Conservation (phyloP, 2,888 invertebrate species). For the Sesamia inferens region DNA sequence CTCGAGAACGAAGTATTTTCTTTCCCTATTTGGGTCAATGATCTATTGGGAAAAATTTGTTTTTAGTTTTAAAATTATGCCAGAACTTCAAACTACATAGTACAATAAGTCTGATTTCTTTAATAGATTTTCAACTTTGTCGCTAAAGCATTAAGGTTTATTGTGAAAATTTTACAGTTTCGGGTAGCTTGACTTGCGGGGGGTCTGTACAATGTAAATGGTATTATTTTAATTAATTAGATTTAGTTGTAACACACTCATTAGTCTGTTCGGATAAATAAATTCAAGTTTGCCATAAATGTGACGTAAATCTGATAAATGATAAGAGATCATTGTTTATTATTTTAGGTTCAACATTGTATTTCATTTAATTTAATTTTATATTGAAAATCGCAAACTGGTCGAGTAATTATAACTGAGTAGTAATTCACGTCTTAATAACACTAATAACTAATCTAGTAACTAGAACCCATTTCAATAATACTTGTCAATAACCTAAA, state of each 20-base stretch:
- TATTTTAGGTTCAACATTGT: not conserved
- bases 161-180: too few species aligned
- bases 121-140: too few species aligned
- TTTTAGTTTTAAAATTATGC: conserved; percentile 1
- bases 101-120: too few species aligned
- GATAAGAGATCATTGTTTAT: conserved; percentile 6
- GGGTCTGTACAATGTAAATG: not conserved
- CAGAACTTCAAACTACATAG: too few species aligned
- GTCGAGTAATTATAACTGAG: not conserved
- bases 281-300: conserved; percentile 11
- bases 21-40: conserved; percentile 65
- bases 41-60: conserved; percentile 45
- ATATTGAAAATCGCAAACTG: not conserved
- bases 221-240: conserved; percentile 5
- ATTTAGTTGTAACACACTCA: not conserved
- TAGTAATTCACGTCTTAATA: conserved; percentile 1
- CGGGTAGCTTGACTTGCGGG: too few species aligned
- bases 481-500: not conserved
- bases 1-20: conserved; percentile 67
- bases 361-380: not conserved
- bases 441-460: not conserved
- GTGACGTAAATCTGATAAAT: conserved; percentile 2
- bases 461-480: not conserved
- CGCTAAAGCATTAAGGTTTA: too few species aligned
- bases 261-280: conserved; percentile 24